Base-by-base conservation (phyloP, 1,140 invertebrate genomes). In the Sweltsa coloradensis region DNA sequence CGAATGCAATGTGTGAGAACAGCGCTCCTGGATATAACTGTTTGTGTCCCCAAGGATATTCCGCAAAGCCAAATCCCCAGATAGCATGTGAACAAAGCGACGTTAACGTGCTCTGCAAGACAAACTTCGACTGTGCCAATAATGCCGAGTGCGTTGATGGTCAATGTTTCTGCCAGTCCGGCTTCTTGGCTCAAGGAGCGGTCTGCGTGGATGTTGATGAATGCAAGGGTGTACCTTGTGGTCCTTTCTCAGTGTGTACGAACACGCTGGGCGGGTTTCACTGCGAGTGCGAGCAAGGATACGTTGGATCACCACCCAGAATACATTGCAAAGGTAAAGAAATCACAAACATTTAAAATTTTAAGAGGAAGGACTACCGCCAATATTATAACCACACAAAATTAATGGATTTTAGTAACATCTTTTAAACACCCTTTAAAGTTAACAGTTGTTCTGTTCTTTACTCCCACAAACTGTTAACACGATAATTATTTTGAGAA, bases 71-170 rank as follows among this genome's bases (percentile, higher is more conserved):
- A 7, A 75, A 81, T 62, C 76, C 87, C 14, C 72, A 83, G 68
- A 78, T 91, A 49, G 85, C 83, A 57, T 89, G 89, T 61, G 83
- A 92, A 74, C 86, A 89, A 72, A 74, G 85, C 31, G 85, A 90
- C 54, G 87, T 91, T 3, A 85, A 80, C 43, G 84, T 84, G 6
- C 64, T 85, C n/a, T 94, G 89, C 57, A 81, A 81, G 68, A 79
- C 79, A 3, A 89, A 92, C 57, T 91, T 89, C 56, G 87, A 93
- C 57, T 94, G 89, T 60, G 87, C 87, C 14, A 91, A 89, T 61
- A 91, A 93, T 62, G 89, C 88, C 0, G 84, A 89, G 62, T 94
- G 89, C 57, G 75, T 86, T 27, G 83, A 90, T 57, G 79, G 78
- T 42, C 86, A 88, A 59, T 97, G 93, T 64, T 88, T 87, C 65